Conservation (phyloP, 1,140 invertebrate species). For the Zaprionus camerounensis region DNA sequence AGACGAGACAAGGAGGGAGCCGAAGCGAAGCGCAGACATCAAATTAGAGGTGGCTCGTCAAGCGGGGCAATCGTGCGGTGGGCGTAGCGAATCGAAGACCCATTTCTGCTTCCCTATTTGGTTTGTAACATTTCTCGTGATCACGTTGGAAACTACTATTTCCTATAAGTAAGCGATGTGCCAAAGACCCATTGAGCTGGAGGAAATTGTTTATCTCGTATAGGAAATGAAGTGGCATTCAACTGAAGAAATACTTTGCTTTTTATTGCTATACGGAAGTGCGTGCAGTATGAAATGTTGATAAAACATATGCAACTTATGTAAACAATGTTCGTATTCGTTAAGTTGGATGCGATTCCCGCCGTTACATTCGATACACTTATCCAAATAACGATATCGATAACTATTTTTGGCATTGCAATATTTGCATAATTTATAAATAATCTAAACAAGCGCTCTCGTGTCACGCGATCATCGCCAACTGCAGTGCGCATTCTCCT, state of each 20-base stretch:
- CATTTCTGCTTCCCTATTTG: constrained; percentile 18
- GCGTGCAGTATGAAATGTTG: background rate
- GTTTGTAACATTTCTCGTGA: constrained; percentile 16
- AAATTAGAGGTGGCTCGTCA: constrained; percentile 1
- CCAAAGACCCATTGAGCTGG: constrained; percentile 21
- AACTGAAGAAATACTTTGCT: background rate
- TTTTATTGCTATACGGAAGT: background rate
- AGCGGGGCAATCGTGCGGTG: constrained; percentile 13
- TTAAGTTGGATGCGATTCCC: background rate
- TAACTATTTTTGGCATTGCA: constrained; percentile 1
- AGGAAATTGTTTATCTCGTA: background rate
- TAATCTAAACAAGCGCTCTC: constrained; percentile 1
- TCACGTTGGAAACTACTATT: constrained; percentile 7
- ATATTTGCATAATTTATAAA: constrained; percentile 6
- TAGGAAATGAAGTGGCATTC: background rate
- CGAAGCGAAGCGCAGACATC: background rate
- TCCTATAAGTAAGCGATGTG: constrained; percentile 15
- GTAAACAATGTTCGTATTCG: background rate
- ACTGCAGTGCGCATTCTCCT: constrained; percentile 30
- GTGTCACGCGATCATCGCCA: constrained; percentile 41
- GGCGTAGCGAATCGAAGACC: constrained; percentile 1
- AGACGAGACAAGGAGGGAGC: background rate
- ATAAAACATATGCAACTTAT: background rate
- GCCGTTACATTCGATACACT: background rate
- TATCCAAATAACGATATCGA: background rate